Conservation (phyloP, 1,140 invertebrate species). For the Pectinophora gossypiella region DNA sequence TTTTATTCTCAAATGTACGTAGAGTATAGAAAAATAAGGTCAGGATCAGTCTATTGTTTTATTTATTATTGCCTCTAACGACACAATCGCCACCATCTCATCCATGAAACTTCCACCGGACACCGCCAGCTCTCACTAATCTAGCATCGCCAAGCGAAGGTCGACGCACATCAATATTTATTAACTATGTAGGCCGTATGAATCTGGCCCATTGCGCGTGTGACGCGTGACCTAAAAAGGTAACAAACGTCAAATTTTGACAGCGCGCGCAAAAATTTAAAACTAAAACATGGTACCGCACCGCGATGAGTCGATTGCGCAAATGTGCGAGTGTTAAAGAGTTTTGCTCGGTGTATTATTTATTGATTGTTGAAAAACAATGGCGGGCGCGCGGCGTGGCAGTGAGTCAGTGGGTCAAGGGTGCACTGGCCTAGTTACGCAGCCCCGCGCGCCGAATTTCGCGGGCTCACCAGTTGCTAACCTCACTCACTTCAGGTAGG, state of each 20-base stretch:
- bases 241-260: slow-evolving; percentile 24
- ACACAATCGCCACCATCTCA: background rate
- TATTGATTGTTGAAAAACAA: slow-evolving; percentile 74
- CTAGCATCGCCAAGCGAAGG: slow-evolving; percentile 37
- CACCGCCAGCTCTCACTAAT: slow-evolving; percentile 23
- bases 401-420: slow-evolving; percentile 73
- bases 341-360: slow-evolving; percentile 63
- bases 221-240: slow-evolving; percentile 24
- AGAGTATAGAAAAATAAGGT: slow-evolving; percentile 46
- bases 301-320: slow-evolving; percentile 49
- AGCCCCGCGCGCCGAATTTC: slow-evolving; percentile 64
- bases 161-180: slow-evolving; percentile 35
- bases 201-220: slow-evolving; percentile 5
- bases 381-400: slow-evolving; percentile 56
- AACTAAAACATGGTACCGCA: slow-evolving; percentile 35
- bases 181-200: slow-evolving; percentile 25
- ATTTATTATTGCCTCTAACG: background rate
- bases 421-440: slow-evolving; percentile 61
- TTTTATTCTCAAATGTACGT: background rate
- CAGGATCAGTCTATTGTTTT: slow-evolving; percentile 57
- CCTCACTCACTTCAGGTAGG: slow-evolving; percentile 26
- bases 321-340: slow-evolving; percentile 53
- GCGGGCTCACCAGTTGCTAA: slow-evolving; percentile 63
- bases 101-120: background rate
- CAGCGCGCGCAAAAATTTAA: slow-evolving; percentile 31